These are phyloP conservation scores for Trichosurus vulpecula DNA, from an alignment of 2,797 vertebrate genomes.

Conservation along the genomic window DNA sequence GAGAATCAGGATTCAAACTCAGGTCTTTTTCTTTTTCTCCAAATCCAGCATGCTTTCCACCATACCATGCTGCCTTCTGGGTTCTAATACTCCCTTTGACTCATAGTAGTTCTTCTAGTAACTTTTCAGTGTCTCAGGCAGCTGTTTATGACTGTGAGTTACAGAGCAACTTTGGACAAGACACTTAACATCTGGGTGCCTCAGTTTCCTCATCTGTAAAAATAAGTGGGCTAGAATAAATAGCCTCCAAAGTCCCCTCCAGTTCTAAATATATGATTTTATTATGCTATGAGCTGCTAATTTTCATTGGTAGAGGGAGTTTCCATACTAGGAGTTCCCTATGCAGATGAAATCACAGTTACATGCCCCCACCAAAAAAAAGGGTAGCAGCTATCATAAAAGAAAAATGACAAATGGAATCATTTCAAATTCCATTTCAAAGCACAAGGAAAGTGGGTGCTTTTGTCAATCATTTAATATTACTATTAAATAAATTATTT, in stretches of 20 bases:
- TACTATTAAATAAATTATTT: no score
- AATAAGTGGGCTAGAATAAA: neutral
- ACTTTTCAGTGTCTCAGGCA: neutral
- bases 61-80: neutral
- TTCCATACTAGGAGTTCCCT: neutral
- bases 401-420: conserved; percentile 45
- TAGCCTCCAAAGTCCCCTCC: neutral
- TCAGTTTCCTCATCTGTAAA: neutral
- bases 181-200: neutral
- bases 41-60: neutral
- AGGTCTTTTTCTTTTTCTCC: neutral
- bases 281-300: neutral
- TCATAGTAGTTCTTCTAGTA: neutral
- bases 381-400: neutral
- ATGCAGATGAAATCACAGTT: neutral
- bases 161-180: neutral
- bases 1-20: neutral
- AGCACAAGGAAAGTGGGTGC: neutral
- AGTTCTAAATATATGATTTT: neutral
- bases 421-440: conserved; percentile 63
- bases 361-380: neutral
- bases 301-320: neutral
- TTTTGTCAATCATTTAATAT: conserved; percentile 28
- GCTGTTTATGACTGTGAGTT: neutral
- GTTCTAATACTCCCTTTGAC: neutral